Conservation (phyloP, 2,888 invertebrate genomes). For the Habrosyne pyritoides region DNA sequence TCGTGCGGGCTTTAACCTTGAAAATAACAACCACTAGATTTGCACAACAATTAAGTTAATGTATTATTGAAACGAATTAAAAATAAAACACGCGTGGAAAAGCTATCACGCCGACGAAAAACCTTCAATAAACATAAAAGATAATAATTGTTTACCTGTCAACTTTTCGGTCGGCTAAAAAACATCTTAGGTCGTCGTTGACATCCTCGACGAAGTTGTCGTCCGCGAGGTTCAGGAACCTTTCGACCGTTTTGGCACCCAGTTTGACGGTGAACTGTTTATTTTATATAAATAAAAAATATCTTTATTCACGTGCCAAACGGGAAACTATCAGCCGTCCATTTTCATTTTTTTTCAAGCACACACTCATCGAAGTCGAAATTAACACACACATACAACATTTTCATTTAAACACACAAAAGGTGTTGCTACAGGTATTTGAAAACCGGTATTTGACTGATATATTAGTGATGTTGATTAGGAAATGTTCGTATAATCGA, state of each 20-base stretch:
- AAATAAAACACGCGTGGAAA: conserved; percentile 10
- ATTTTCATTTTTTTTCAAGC: conserved; percentile 57
- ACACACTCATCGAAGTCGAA: conserved; percentile 26
- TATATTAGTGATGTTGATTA: too few relatives aligned
- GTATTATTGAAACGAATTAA: conserved; percentile 11
- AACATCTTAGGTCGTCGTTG: conserved; percentile 79
- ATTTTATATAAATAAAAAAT: conserved; percentile 55
- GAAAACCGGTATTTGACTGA: neutral
- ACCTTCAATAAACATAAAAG: conserved; percentile 34
- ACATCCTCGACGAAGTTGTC: conserved; percentile 79
- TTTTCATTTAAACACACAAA: neutral
- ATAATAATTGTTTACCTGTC: conserved; percentile 78
- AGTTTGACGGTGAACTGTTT: conserved; percentile 70
- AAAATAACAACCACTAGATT: conserved; percentile 43
- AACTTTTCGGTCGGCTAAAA: conserved; percentile 72
- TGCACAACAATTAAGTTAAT: conserved; percentile 12
- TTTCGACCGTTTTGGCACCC: conserved; percentile 81
- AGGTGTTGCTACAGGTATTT: neutral
- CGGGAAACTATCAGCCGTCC: conserved; percentile 64
- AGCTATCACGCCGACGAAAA: conserved; percentile 18
- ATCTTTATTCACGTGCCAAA: conserved; percentile 68
- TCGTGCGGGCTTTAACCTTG: conserved; percentile 62
- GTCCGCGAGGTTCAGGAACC: conserved; percentile 76
- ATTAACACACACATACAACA: conserved; percentile 3
- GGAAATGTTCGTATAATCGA: too few relatives aligned